A percentile compares a stretch with the other conserved stretches of the same genome.
These are phyloP conservation scores for Hydriomena furcata DNA, from an alignment of 2,888 invertebrate genomes.

Conservation along the genomic window DNA sequence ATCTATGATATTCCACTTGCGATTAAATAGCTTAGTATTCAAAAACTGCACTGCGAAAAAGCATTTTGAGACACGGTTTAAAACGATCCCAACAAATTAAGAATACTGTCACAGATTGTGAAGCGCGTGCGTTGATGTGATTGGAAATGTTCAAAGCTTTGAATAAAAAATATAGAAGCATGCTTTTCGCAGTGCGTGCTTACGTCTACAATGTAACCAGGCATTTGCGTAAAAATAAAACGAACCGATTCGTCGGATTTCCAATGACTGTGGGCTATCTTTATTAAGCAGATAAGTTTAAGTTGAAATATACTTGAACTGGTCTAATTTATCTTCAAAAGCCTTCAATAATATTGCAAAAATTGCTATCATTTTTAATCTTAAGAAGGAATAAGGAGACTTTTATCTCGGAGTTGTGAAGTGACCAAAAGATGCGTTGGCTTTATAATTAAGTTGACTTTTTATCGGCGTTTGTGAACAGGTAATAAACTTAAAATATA, in stretches of 20 bases:
- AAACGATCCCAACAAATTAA: too few relatives aligned
- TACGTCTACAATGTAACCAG: slow-evolving; percentile 15
- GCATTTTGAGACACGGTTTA: not conserved
- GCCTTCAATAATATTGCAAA: slow-evolving; percentile 7
- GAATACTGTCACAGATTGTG: too few relatives aligned
- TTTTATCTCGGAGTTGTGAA: too few relatives aligned
- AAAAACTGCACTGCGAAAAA: slow-evolving; percentile 9
- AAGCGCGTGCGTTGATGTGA: too few relatives aligned
- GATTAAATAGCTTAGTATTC: slow-evolving; percentile 9
- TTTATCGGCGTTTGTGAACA: too few relatives aligned
- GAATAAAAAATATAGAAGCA: too few relatives aligned
- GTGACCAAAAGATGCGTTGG: too few relatives aligned
- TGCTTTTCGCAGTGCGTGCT: slow-evolving; percentile 11
- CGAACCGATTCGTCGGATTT: slow-evolving; percentile 8
- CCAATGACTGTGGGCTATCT: slow-evolving; percentile 14
- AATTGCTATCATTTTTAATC: not conserved
- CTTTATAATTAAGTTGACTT: too few relatives aligned
- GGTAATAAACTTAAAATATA: too few relatives aligned
- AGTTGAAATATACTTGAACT: slow-evolving; percentile 2
- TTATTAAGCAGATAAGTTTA: slow-evolving; percentile 17
- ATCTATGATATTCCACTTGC: slow-evolving; percentile 16
- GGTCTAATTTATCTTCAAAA: slow-evolving; percentile 12
- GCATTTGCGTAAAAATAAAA: slow-evolving; percentile 22
- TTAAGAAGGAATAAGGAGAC: too few relatives aligned
- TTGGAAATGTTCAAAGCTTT: too few relatives aligned